These are phyloP conservation scores for Numenius phaeopus DNA, from an alignment of 2,797 vertebrate genomes.

Conservation along the genomic window DNA sequence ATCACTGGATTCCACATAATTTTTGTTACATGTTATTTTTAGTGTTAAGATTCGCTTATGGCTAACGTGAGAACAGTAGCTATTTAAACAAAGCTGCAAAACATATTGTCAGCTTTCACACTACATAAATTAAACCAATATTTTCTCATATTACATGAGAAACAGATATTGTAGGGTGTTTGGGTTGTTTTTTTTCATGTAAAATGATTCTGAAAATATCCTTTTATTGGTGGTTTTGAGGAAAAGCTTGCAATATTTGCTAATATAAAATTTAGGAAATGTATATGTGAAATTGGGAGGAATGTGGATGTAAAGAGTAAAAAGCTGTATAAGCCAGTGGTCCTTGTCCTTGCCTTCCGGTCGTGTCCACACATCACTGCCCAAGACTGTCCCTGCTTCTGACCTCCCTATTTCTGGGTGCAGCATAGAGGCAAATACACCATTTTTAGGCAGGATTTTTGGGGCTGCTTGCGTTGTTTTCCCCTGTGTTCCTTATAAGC, in stretches of 20 bases:
- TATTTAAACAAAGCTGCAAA: constrained; percentile 45
- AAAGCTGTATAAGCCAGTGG: background rate
- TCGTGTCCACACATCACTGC: fast-evolving
- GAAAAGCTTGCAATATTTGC: background rate
- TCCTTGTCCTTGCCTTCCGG: background rate
- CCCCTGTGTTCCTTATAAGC: background rate
- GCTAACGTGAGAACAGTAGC: constrained; percentile 33
- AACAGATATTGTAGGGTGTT: background rate
- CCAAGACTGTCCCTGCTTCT: background rate
- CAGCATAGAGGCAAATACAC: background rate
- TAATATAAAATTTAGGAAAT: background rate
- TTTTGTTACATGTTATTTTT: constrained; percentile 30
- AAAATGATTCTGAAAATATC: background rate
- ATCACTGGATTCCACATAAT: background rate
- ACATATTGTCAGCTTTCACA: constrained; percentile 53
- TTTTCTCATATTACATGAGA: constrained; percentile 2
- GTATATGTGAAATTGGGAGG: background rate
- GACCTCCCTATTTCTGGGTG: background rate
- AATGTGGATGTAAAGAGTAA: background rate
- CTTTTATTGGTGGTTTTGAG: background rate
- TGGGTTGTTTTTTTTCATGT: background rate
- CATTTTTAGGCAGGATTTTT: background rate
- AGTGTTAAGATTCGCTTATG: background rate
- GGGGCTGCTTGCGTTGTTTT: background rate
- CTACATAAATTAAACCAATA: constrained; percentile 33